Conservation (phyloP, 2,888 invertebrate genomes). For the Sminthurides aquaticus region DNA sequence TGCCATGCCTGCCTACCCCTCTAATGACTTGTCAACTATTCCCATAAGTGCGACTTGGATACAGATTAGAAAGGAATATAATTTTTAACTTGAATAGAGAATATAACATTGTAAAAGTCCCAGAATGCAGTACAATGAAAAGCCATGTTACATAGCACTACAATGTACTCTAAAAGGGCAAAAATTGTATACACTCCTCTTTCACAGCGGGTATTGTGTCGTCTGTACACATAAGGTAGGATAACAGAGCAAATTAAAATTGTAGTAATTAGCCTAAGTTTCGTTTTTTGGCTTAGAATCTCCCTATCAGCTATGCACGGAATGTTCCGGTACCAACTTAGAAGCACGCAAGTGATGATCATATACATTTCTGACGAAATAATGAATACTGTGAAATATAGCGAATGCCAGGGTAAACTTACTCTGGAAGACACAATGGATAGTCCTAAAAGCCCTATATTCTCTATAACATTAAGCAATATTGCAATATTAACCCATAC, state of each 20-base stretch:
- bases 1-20: too few species aligned
- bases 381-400: constrained; percentile 73
- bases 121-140: constrained; percentile 82
- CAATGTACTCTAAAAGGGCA: constrained; percentile 81
- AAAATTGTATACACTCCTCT: constrained; percentile 87
- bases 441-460: constrained; percentile 9
- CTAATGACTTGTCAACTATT: too few species aligned
- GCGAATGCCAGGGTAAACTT: constrained; percentile 11
- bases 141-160: constrained; percentile 83
- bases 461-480: constrained; percentile 6
- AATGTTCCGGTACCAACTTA: constrained; percentile 56
- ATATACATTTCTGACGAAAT: constrained; percentile 77
- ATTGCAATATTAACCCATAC: neutral
- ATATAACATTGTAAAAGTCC: constrained; percentile 60
- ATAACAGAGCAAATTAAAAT: constrained; percentile 66
- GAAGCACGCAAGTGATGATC: constrained; percentile 66
- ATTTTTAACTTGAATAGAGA: constrained; percentile 6
- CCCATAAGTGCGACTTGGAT: too few species aligned
- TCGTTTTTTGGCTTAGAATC: constrained; percentile 63
- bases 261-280: constrained; percentile 63
- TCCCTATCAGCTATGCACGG: constrained; percentile 55
- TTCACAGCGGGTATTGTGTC: constrained; percentile 87
- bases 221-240: constrained; percentile 77
- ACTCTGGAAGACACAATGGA: constrained; percentile 2
- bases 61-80: too few species aligned